Evolutionary conservation across 2,888 invertebrate genomes (phyloP).

Genomic region (Busseola fusca): DNA sequence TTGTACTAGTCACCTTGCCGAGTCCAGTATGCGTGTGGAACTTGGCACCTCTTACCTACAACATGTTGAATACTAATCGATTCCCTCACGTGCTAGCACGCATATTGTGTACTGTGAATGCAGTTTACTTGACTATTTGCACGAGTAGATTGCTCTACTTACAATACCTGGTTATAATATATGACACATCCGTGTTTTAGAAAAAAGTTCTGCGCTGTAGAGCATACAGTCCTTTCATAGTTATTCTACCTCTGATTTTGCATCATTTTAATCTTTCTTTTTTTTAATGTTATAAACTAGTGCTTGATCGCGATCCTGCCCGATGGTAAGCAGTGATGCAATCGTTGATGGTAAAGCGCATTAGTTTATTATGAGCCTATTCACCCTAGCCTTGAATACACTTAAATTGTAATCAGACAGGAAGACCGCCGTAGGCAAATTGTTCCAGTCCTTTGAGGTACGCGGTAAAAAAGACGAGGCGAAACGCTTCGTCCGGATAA

Average conservation of each 20-base stretch:
- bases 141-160: constrained; percentile 1
- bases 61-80: constrained; percentile 33
- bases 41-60: constrained; percentile 34
- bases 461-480: too few species aligned
- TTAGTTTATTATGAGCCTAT: too few species aligned
- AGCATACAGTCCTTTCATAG: not conserved
- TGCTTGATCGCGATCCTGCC: too few species aligned
- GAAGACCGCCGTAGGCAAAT: too few species aligned
- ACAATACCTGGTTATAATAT: not conserved
- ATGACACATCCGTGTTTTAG: not conserved
- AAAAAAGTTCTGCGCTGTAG: not conserved
- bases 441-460: too few species aligned
- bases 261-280: too few species aligned
- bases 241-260: not conserved
- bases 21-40: constrained; percentile 21
- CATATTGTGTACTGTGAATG: constrained; percentile 6
- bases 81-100: constrained; percentile 28
- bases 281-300: too few species aligned
- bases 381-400: too few species aligned
- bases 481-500: too few species aligned
- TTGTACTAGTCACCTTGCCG: constrained; percentile 18
- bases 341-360: too few species aligned
- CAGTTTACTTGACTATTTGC: not conserved
- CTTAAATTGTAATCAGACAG: too few species aligned
- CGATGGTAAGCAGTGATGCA: too few species aligned